A percentile compares a stretch with the other conserved stretches of the same genome.
These are phyloP conservation scores for Hydractinia symbiolongicarpus DNA, from an alignment of 30 jellyfish, hydroid and myxozoan genomes.

Conservation along the genomic window DNA sequence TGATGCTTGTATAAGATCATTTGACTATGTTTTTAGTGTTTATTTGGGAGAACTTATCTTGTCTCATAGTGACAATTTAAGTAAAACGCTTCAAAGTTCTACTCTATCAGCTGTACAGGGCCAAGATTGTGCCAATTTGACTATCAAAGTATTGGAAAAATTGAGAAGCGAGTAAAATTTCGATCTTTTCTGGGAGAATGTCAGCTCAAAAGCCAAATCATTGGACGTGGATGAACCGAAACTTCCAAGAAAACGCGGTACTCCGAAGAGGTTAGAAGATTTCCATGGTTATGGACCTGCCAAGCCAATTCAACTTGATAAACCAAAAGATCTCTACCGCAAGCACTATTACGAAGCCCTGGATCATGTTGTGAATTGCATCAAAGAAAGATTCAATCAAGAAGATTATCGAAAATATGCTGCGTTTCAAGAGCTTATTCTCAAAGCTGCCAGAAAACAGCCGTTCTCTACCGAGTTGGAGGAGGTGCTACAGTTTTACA, in stretches of 20 bases:
- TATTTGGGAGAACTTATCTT: too few relatives aligned
- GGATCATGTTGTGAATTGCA: background rate
- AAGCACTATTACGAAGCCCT: slow-evolving; percentile 12
- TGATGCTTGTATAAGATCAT: too few relatives aligned
- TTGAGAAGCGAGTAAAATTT: background rate
- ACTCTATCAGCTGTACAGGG: too few relatives aligned
- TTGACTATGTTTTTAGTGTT: too few relatives aligned
- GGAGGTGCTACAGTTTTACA: slow-evolving; percentile 18
- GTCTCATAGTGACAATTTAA: too few relatives aligned
- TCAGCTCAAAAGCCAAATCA: background rate
- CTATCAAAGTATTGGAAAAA: background rate
- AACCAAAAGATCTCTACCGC: slow-evolving; percentile 13
- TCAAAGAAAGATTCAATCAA: slow-evolving; percentile 10
- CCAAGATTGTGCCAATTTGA: too few relatives aligned
- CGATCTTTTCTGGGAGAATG: slow-evolving; percentile 7
- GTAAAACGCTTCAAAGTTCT: too few relatives aligned
- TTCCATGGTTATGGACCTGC: slow-evolving; percentile 9
- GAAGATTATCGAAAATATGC: slow-evolving; percentile 15
- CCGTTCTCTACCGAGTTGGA: slow-evolving; percentile 13
- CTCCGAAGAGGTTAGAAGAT: slow-evolving; percentile 14
- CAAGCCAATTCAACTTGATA: background rate
- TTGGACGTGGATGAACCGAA: slow-evolving; percentile 1
- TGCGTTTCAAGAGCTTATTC: slow-evolving; percentile 5
- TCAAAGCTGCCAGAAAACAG: slow-evolving; percentile 10
- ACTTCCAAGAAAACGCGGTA: slow-evolving; percentile 10